Evolutionary conservation across 2,113 vertebrate species (phyloP).

Genomic region (Oreochromis tanganicae): DNA sequence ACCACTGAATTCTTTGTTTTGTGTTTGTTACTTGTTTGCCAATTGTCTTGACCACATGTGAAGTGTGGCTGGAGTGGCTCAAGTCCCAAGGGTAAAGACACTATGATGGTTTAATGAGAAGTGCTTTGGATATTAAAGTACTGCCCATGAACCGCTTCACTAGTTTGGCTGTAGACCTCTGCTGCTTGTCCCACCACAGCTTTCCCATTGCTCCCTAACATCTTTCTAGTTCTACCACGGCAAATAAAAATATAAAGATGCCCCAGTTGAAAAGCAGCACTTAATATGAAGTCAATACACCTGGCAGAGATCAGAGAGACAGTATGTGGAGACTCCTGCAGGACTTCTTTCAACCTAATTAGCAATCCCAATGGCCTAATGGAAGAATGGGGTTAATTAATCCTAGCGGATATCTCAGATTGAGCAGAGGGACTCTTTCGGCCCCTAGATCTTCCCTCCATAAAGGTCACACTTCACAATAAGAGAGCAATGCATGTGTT

Average conservation of each 20-base stretch:
- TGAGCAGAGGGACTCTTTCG: conserved; percentile 27
- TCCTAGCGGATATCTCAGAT: conserved; percentile 57
- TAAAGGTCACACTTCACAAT: conserved; percentile 69
- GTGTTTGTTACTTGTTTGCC: background rate
- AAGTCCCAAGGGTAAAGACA: background rate
- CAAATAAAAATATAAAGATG: background rate
- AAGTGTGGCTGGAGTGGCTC: background rate
- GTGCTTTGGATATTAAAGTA: background rate
- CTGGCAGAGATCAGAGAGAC: conserved; percentile 10
- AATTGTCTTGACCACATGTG: background rate
- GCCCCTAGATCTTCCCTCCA: conserved; percentile 39
- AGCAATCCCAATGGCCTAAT: conserved; percentile 50
- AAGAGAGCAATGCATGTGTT: conserved; percentile 38
- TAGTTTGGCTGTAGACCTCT: background rate
- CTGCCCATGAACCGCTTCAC: background rate
- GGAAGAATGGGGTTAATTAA: conserved; percentile 65
- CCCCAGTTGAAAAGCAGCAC: background rate
- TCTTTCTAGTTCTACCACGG: background rate
- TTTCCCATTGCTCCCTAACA: background rate
- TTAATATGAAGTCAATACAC: conserved; percentile 8
- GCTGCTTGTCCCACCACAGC: background rate
- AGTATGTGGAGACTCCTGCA: background rate
- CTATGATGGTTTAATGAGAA: background rate
- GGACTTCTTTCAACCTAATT: conserved; percentile 19
- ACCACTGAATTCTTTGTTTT: background rate